Conservation (phyloP, 1,140 invertebrate genomes). For the Drosophila subpulchrella region DNA sequence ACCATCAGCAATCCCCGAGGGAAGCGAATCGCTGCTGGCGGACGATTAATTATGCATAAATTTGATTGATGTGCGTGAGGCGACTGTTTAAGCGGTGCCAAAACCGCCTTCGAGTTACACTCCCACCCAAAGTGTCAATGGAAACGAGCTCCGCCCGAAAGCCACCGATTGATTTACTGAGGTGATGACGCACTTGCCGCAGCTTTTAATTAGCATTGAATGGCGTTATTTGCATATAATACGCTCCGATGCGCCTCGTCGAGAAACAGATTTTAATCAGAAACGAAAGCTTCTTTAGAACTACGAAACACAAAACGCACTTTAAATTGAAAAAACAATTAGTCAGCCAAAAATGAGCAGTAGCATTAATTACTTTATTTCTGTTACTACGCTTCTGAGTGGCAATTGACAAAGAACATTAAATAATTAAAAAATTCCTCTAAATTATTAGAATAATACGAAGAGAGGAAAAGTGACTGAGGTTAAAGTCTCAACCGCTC, state of each 20-base stretch:
- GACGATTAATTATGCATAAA: slow-evolving; percentile 77
- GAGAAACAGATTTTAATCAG: slow-evolving; percentile 13
- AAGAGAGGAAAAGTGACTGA: no score
- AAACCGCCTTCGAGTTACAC: slow-evolving; percentile 9
- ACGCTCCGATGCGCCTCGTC: slow-evolving; percentile 4
- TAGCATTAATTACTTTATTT: no score
- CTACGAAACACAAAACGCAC: not conserved
- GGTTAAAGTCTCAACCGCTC: no score
- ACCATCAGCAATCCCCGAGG: slow-evolving; percentile 12
- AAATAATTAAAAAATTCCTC: no score
- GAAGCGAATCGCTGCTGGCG: slow-evolving; percentile 12
- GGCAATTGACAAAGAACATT: no score
- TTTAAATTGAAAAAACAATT: not conserved
- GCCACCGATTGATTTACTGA: slow-evolving; percentile 29
- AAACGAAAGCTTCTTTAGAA: not conserved
- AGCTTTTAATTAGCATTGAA: slow-evolving; percentile 77
- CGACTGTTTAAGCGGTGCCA: slow-evolving; percentile 40
- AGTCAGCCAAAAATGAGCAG: no score
- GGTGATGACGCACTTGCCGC: slow-evolving; percentile 52
- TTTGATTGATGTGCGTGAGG: slow-evolving; percentile 78
- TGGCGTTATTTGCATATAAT: slow-evolving; percentile 53
- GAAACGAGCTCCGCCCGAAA: slow-evolving; percentile 9
- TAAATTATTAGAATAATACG: no score
- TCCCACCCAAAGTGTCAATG: slow-evolving; percentile 32
- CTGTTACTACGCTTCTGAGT: no score